Percentiles rank a stretch among this genome's conserved stretches.
These are phyloP conservation scores for Haliclona indistincta DNA, from an alignment of 37 sponge, comb jelly and placozoan genomes.

Conservation along the genomic window DNA sequence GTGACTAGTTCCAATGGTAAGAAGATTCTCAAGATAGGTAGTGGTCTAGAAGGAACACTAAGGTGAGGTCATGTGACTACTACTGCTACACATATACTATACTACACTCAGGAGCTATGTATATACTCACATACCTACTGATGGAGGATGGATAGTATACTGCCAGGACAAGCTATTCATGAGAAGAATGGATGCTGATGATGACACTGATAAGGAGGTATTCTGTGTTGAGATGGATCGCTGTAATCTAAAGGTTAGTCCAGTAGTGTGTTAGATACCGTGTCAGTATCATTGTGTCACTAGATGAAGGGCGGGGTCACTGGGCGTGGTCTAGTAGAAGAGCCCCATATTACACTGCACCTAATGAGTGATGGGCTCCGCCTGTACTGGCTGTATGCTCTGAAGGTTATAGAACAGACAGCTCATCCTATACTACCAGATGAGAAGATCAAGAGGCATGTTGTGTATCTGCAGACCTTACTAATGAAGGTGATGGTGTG, in stretches of 20 bases:
- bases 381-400: constrained; percentile 75
- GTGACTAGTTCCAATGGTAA: constrained; percentile 59
- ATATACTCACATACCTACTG: too few species aligned
- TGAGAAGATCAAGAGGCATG: constrained; percentile 61
- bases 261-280: not conserved
- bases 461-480: constrained; percentile 37
- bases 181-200: not conserved
- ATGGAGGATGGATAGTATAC: too few species aligned
- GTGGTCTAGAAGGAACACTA: constrained; percentile 70
- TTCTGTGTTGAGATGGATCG: constrained; percentile 23
- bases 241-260: constrained; percentile 33
- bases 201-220: not conserved
- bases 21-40: constrained; percentile 66
- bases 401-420: constrained; percentile 22
- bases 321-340: too few species aligned
- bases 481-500: constrained; percentile 44
- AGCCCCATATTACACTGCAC: constrained; percentile 44
- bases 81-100: too few species aligned
- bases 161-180: too few species aligned
- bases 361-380: constrained; percentile 72
- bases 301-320: too few species aligned
- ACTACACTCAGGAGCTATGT: too few species aligned
- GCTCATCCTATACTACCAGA: too few species aligned
- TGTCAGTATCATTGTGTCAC: not conserved
- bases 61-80: too few species aligned